Evolutionary conservation across 2,888 invertebrate species (phyloP), one percentile per base, ranked within the genome.

Genomic region (Synanthedon vespiformis): DNA sequence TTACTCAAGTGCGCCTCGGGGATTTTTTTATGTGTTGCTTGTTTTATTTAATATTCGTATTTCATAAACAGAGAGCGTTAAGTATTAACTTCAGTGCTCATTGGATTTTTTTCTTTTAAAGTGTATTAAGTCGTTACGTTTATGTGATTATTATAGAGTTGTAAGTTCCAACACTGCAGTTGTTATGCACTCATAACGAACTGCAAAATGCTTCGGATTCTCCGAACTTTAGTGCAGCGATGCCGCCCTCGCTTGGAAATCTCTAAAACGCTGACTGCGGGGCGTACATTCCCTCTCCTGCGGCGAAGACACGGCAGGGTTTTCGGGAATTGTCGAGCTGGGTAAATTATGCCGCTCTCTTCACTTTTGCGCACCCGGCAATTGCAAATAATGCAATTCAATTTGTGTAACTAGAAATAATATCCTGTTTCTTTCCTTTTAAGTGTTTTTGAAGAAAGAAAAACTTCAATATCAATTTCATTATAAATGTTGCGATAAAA

Each of bases 171-270:
- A 61, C 56, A 58, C 56, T 67, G 69, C 68, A 69, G 73, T 68
- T 66, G 70, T 34, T 34, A n/a, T 72, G 70, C 73, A 74, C 71
- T 75, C 70, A 76, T 80, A 81, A 80, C 82, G 80, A 80, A 80
- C 80, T 83, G 80, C 80, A 73, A 78, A 84, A 82, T 79, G 75
- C 77, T 79, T 74, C 68, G 79, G 79, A 82, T 82, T 84, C 84
- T 73, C 74, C 64, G 73, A 82, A 83, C 77, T 84, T 82, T 75
- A 75, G 72, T 76, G 74, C 70, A 72, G 77, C 75, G 70, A 58
- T 67, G 54, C 56, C 70, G 61, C 64, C 66, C 73, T 67, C 70
- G 72, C 71, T 67, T 70, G 72, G 78, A 79, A 82, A 75, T 79
- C 81, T 80, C 69, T 75, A 80, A 82, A 83, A 78, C 82, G 84